These are phyloP conservation scores for Drosophila picticornis DNA, from an alignment of 2,888 invertebrate genomes.

Conservation along the genomic window DNA sequence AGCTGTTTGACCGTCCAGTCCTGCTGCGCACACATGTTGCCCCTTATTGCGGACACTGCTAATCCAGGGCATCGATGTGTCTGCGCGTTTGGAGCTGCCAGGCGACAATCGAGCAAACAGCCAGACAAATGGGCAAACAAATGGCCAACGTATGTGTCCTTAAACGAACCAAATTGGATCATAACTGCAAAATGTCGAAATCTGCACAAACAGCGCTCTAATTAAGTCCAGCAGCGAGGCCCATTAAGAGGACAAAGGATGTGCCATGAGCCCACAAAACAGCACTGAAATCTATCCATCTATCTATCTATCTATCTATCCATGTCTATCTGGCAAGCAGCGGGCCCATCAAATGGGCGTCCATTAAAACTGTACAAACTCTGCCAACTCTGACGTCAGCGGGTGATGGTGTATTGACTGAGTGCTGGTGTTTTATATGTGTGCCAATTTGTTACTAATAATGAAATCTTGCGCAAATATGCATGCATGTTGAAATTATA, in stretches of 20 bases:
- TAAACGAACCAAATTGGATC: conserved; percentile 76
- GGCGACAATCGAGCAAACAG: conserved; percentile 75
- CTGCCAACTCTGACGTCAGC: conserved; percentile 61
- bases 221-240: conserved; percentile 78
- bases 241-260: conserved; percentile 54
- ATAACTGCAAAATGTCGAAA: conserved; percentile 77
- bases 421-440: background rate
- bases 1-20: conserved; percentile 56
- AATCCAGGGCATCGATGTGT: conserved; percentile 69
- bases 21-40: conserved; percentile 74
- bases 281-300: conserved; percentile 14
- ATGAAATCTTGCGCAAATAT: conserved; percentile 26
- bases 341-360: conserved; percentile 43
- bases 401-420: background rate
- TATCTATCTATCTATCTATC: background rate
- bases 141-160: conserved; percentile 71
- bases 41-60: conserved; percentile 68
- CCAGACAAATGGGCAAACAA: conserved; percentile 79
- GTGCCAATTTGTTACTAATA: conserved; percentile 23
- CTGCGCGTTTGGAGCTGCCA: conserved; percentile 45
- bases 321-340: conserved; percentile 7
- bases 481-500: conserved; percentile 11
- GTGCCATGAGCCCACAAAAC: conserved; percentile 24
- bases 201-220: conserved; percentile 81
- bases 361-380: conserved; percentile 54